Evolutionary conservation across 2,797 vertebrate species (phyloP).

Genomic region (Florisuga fusca): DNA sequence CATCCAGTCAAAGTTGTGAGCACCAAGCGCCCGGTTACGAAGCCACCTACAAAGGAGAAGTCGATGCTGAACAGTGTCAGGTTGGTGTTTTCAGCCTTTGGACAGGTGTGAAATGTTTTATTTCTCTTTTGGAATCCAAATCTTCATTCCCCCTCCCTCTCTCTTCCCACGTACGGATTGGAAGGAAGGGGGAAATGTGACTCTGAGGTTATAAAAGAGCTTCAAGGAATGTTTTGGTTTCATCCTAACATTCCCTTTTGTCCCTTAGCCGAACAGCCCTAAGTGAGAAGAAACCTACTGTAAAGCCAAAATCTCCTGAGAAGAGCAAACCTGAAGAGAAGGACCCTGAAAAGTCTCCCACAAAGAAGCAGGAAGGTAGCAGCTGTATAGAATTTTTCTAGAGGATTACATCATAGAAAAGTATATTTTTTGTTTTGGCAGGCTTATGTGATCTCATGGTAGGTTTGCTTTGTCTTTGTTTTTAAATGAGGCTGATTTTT

Average conservation of each 20-base stretch:
- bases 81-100: constrained; percentile 70
- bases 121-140: not conserved
- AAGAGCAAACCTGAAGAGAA: constrained; percentile 95
- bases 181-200: rapidly evolving
- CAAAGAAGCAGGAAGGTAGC: constrained; percentile 94
- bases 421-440: rapidly evolving
- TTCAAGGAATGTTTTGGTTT: not conserved
- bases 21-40: constrained; percentile 93
- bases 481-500: not conserved
- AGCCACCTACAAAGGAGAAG: constrained; percentile 94
- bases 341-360: constrained; percentile 94
- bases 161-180: rapidly evolving
- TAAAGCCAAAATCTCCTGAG: constrained; percentile 97
- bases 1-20: constrained; percentile 97
- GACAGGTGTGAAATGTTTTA: rapidly evolving
- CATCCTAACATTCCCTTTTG: not conserved
- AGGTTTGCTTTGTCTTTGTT: not conserved
- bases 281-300: constrained; percentile 95
- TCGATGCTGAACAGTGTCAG: constrained; percentile 94
- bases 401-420: rapidly evolving
- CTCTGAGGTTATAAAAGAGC: not conserved
- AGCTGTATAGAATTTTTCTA: not conserved
- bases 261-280: constrained; percentile 87
- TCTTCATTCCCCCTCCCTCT: not conserved
- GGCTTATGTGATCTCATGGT: not conserved